Evolutionary conservation across 2,797 vertebrate genomes (phyloP), one percentile per base, ranked within the genome.

Genomic region (Prionace glauca): DNA sequence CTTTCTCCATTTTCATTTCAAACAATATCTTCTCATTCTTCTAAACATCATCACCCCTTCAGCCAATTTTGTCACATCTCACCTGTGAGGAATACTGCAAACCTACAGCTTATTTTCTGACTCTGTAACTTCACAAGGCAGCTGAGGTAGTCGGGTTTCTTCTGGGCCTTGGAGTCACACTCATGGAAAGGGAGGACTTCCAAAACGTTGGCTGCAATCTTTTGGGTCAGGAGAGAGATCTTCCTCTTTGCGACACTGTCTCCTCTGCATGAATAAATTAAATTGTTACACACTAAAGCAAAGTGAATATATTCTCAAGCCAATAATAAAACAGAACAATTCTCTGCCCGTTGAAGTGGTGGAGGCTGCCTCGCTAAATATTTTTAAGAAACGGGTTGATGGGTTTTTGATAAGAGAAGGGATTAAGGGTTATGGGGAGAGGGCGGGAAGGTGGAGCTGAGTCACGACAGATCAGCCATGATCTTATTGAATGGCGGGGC

Each of bases 31-130:
- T n/a, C 45, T 62, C 9, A n/a, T 29, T 90, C 29, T 60, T 29
- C 87, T n/a, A n/a, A 62, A 32, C 29, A 60, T 32, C 87, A 32
- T 62, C 26, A 18, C 14, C 8, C 9, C 29, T 56, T 4, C 8
- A n/a, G 56, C 10, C 3, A 12, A 65, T 41, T 26, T 14, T 7
- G 67, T 94, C 71, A 95, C 95, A 32, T 96, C 97, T 97, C 96
- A 99, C 99, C 98, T 95, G 98, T 98, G 96, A 99, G 97, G 96
- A 98, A 99, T 95, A 99, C 97, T 0, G 98, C 97, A 88, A 98
- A 98, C 95, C 99, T 97, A 84, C 98, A 96, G 0, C 96, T 96
- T 72, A 98, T 79, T 74, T 97, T 98, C 97, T 98, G 98, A 72
- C 97, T 97, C 97, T 99, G 99, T 95, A 99, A 97, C 95, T 96